A percentile compares a stretch with the other conserved stretches of the same genome.
Evolutionary conservation across 2,888 invertebrate species (phyloP).

Genomic region (Scaptomyza reducta): DNA sequence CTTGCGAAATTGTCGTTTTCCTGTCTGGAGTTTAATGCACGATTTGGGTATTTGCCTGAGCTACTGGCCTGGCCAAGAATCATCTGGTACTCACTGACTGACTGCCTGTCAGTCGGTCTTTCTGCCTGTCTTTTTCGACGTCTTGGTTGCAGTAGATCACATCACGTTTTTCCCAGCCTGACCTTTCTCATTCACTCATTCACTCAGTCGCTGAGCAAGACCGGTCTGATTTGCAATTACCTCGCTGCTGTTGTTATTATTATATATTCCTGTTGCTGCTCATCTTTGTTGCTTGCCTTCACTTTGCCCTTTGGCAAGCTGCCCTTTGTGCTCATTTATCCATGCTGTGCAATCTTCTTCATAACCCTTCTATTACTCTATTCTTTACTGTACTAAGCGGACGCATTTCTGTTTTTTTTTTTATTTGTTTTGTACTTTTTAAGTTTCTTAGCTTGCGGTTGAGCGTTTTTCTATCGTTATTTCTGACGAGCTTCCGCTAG

Average conservation of each 20-base stretch:
- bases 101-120: conserved; percentile 2
- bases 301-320: conserved; percentile 20
- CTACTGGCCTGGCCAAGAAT: conserved; percentile 68
- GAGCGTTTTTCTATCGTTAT: neutral
- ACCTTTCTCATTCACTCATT: conserved; percentile 38
- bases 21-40: conserved; percentile 65
- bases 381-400: conserved; percentile 3
- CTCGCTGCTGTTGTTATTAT: neutral
- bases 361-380: conserved; percentile 1
- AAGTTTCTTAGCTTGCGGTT: neutral
- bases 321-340: conserved; percentile 25
- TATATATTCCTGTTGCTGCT: conserved; percentile 7
- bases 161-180: conserved; percentile 70
- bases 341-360: conserved; percentile 9
- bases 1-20: conserved; percentile 69
- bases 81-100: conserved; percentile 34
- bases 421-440: neutral
- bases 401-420: conserved; percentile 14
- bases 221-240: conserved; percentile 39
- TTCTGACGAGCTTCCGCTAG: conserved; percentile 4
- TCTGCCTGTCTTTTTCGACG: neutral
- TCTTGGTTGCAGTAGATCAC: conserved; percentile 54
- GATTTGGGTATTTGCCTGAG: conserved; percentile 65
- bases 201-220: neutral
- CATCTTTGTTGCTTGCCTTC: conserved; percentile 30